These are phyloP conservation scores for Onychostruthus taczanowskii DNA, from an alignment of 2,113 vertebrate genomes.

Conservation along the genomic window DNA sequence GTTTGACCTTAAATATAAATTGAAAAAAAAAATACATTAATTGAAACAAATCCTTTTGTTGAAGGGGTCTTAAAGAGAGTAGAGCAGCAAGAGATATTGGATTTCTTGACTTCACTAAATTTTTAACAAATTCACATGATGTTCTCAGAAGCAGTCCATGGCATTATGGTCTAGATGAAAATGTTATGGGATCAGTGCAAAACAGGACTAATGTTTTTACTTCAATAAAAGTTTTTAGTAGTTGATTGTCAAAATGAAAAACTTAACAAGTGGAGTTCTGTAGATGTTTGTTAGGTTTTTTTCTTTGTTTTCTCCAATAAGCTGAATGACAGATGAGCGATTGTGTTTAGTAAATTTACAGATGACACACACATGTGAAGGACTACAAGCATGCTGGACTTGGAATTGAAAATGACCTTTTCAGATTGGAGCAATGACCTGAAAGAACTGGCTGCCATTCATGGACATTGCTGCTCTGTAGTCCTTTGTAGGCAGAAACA, in stretches of 20 bases:
- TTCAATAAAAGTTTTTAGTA: neutral
- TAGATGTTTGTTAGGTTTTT: accelerated
- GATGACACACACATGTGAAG: neutral
- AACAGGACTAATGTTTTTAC: neutral
- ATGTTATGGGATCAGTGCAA: neutral
- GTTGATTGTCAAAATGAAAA: neutral
- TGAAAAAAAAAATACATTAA: neutral
- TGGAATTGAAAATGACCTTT: neutral
- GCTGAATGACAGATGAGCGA: accelerated
- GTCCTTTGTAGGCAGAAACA: neutral
- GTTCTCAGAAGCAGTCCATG: neutral
- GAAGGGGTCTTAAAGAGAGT: neutral
- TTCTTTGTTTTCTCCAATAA: neutral
- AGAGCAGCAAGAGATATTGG: neutral
- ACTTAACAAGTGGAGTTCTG: neutral
- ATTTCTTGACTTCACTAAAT: neutral
- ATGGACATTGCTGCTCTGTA: neutral
- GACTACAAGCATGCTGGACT: neutral
- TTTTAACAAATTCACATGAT: neutral
- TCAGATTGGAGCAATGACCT: neutral
- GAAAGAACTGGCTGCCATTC: neutral
- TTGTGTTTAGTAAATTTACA: neutral
- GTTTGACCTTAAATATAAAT: neutral
- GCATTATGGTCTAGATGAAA: neutral
- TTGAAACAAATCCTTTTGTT: neutral